Percentiles rank a stretch among this genome's conserved stretches.
phyloP scores from a whole-genome alignment of 2,888 invertebrate genomes.

The Lochmaea capreae region DNA sequence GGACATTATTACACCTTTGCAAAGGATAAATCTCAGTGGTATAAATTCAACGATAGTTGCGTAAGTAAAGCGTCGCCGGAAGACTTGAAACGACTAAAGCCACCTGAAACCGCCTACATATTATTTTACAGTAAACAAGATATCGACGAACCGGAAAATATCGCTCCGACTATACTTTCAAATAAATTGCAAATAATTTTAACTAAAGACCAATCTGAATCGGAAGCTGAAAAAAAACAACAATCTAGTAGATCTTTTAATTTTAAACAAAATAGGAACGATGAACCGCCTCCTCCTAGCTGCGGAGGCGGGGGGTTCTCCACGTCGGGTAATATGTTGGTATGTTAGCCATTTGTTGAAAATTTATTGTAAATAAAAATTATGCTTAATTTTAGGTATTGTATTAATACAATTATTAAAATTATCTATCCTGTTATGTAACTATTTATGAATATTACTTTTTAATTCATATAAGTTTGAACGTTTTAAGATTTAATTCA shows the following conservation, averaged over 20 bases:
- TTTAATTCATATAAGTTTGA: background rate
- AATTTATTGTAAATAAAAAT: constrained; percentile 35
- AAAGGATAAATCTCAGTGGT: constrained; percentile 77
- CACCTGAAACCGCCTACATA: constrained; percentile 86
- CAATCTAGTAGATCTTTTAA: constrained; percentile 52
- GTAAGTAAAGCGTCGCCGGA: constrained; percentile 73
- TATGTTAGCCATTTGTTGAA: constrained; percentile 55
- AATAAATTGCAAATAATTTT: constrained; percentile 56
- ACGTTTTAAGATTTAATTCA: background rate
- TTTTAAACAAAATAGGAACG: constrained; percentile 62
- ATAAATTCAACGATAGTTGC: constrained; percentile 83
- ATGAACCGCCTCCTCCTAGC: constrained; percentile 69
- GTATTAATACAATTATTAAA: constrained; percentile 29
- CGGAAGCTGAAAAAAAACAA: constrained; percentile 56
- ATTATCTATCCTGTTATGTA: constrained; percentile 19
- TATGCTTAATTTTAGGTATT: constrained; percentile 32
- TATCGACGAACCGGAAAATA: constrained; percentile 56
- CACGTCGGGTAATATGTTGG: constrained; percentile 61
- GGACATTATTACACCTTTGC: constrained; percentile 89
- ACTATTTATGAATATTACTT: constrained; percentile 18
- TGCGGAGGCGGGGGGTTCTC: constrained; percentile 66
- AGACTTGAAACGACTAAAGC: constrained; percentile 73
- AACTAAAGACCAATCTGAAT: constrained; percentile 58
- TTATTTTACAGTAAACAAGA: constrained; percentile 75
- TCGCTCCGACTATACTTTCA: constrained; percentile 56